Percentiles rank a stretch among this genome's conserved stretches.
These are phyloP conservation scores for Chirona hameri DNA, from an alignment of 2,888 invertebrate genomes.

Conservation along the genomic window DNA sequence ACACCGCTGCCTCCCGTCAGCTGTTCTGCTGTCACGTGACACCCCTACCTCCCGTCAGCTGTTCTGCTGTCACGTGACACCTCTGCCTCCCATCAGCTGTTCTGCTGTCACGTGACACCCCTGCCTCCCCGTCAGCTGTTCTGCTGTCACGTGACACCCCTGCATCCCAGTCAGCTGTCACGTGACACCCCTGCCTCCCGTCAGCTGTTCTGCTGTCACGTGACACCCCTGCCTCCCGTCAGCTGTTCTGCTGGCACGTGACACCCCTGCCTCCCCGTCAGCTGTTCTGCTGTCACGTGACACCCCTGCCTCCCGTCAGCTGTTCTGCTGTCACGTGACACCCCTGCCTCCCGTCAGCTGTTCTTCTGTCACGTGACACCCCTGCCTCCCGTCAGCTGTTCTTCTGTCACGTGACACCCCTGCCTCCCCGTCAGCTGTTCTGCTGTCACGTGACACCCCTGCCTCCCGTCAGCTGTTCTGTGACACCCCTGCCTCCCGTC, in stretches of 20 bases:
- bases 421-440: constrained; percentile 56
- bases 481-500: constrained; percentile 30
- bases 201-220: constrained; percentile 68
- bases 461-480: no score
- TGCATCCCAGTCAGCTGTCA: no score
- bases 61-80: no score
- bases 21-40: constrained; percentile 67
- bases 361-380: constrained; percentile 68
- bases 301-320: no score
- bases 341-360: constrained; percentile 51
- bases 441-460: constrained; percentile 58
- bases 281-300: constrained; percentile 68
- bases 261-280: constrained; percentile 44
- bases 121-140: constrained; percentile 56
- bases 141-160: constrained; percentile 66
- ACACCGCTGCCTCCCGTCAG: constrained; percentile 46
- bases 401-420: no score
- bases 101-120: constrained; percentile 61
- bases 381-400: no score
- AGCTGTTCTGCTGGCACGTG: no score
- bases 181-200: no score
- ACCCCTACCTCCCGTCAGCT: no score
- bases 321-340: no score
- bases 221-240: no score
- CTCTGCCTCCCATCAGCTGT: constrained; percentile 52